Percentiles rank a stretch among this genome's conserved stretches.
Evolutionary conservation across 2,797 vertebrate genomes (phyloP).

Genomic region (Pangasius mekongensis): DNA sequence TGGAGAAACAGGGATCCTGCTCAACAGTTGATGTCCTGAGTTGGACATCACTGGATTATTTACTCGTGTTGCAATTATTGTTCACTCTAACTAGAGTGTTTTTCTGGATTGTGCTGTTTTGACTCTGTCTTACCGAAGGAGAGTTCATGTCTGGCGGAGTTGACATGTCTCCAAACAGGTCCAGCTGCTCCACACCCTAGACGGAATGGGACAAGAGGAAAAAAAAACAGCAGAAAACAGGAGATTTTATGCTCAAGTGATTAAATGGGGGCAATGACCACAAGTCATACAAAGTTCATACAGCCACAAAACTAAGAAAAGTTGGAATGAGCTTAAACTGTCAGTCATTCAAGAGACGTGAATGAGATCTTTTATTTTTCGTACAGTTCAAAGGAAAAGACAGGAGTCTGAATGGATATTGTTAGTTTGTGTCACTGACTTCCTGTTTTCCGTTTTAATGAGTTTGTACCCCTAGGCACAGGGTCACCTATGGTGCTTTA

Average conservation of each 20-base stretch:
- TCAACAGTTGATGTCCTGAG: not conserved
- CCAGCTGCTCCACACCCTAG: constrained; percentile 89
- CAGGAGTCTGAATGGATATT: constrained; percentile 29
- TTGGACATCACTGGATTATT: not conserved
- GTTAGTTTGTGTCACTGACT: constrained; percentile 40
- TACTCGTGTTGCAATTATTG: not conserved
- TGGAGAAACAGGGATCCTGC: not conserved
- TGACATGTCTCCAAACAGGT: constrained; percentile 97
- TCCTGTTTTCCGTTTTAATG: constrained; percentile 56
- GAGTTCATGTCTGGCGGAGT: constrained; percentile 92
- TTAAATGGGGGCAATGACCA: constrained; percentile 6
- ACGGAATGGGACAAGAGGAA: constrained; percentile 44
- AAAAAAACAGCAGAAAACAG: constrained; percentile 21
- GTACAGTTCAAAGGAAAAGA: constrained; percentile 20
- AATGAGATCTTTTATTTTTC: constrained; percentile 29
- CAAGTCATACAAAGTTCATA: constrained; percentile 3
- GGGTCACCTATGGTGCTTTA: not conserved
- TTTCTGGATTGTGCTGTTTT: constrained; percentile 18
- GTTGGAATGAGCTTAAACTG: constrained; percentile 8
- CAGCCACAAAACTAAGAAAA: constrained; percentile 2
- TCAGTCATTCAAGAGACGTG: constrained; percentile 26
- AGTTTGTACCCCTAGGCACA: constrained; percentile 27
- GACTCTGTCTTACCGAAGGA: constrained; percentile 80
- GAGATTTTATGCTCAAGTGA: constrained; percentile 23
- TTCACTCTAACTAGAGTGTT: not conserved